Base-by-base conservation (phyloP, 2,797 vertebrate species). In the Danio aesculapii region DNA sequence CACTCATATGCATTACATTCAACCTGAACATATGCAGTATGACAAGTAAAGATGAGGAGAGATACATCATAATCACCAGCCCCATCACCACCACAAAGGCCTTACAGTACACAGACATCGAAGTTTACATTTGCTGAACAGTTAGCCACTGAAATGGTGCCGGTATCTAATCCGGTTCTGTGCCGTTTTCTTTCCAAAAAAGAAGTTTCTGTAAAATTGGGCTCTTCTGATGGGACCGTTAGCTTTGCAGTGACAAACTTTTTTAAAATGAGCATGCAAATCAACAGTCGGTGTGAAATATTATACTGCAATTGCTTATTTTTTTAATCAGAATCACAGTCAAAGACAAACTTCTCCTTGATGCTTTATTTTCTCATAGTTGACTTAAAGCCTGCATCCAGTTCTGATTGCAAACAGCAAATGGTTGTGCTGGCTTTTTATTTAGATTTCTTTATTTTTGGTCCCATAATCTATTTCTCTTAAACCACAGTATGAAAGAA, bases 11-110 rank as follows among this genome's bases (percentile, higher is more conserved):
- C 92, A 89, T 90, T 81, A 85, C 72, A 39, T 83, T 68, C 84
- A 59, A 88, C 87, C 91, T 91, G 91, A 93, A 92, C 93, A 93
- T 93, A 90, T 88, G 89, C 90, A 87, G 90, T 89, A 85, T 84
- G 79, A 82, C 77, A 86, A 87, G 86, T 86, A 89, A 88, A 87
- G 88, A 92, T 69, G 81, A 81, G 83, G 83, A 83, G 70, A 66
- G 53, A 79, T 71, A 58, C 75, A 79, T 49, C 49, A 16, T 50
- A 72, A 86, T 43, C 83, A 55, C 10, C 59, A 74, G 62, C 73
- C 47, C 19, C 2, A n/a, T n/a, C n/a, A 75, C 66, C 46, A 19
- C 50, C 19, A 44, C 52, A 71, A 17, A 49, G 21, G 13, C 19
- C 44, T 64, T 62, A n/a, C n/a, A 77, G 68, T 61, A 52, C 13